Percentiles rank a stretch among this genome's conserved stretches.
Conservation (phyloP, 2,113 vertebrate genomes). For the Macrotis lagotis region DNA sequence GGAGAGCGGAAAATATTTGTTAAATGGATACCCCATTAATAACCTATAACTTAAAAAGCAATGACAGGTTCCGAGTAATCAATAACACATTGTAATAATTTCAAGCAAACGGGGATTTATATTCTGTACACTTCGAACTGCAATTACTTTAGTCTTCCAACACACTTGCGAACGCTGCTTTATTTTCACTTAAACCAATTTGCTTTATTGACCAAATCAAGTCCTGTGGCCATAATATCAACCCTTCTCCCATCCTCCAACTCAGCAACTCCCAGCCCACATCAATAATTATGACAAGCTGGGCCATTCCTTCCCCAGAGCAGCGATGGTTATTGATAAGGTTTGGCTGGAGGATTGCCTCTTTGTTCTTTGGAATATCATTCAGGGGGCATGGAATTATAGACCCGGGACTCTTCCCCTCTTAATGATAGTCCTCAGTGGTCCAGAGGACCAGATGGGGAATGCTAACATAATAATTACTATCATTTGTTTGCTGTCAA, state of each 20-base stretch:
- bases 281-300: slow-evolving; percentile 45
- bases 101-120: slow-evolving; percentile 73
- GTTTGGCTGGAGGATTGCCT: neutral
- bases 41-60: slow-evolving; percentile 66
- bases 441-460: neutral
- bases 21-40: slow-evolving; percentile 46
- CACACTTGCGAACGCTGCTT: slow-evolving; percentile 42
- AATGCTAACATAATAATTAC: neutral
- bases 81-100: slow-evolving; percentile 72
- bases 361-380: neutral
- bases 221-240: slow-evolving; percentile 58
- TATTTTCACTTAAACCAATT: slow-evolving; percentile 75
- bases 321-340: neutral
- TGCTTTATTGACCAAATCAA: slow-evolving; percentile 74
- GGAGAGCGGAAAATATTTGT: neutral
- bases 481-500: neutral
- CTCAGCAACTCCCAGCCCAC: slow-evolving; percentile 39
- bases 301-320: neutral
- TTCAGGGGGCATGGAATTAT: neutral
- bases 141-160: slow-evolving; percentile 74
- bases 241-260: slow-evolving; percentile 42
- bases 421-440: neutral
- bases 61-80: slow-evolving; percentile 67
- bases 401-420: neutral
- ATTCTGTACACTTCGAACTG: slow-evolving; percentile 55